These are phyloP conservation scores for Rotaria magnacalcarata DNA, from an alignment of 2,888 invertebrate genomes.

Conservation along the genomic window DNA sequence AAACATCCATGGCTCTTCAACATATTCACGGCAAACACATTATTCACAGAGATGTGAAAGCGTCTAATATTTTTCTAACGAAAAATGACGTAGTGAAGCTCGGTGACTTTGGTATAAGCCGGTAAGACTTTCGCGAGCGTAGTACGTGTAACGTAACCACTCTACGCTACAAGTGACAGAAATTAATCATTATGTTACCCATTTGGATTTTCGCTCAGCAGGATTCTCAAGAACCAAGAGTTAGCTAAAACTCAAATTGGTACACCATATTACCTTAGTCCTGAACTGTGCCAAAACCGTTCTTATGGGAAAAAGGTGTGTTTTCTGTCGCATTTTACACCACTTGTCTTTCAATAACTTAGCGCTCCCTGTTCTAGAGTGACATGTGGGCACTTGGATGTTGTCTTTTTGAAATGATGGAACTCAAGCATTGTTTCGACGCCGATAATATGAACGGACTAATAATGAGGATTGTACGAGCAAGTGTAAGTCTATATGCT, in stretches of 20 bases:
- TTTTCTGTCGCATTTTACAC: too few species aligned
- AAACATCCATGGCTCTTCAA: slow-evolving; percentile 62
- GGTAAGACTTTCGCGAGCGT: too few species aligned
- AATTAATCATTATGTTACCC: too few species aligned
- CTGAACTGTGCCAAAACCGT: slow-evolving; percentile 60
- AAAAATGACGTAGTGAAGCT: slow-evolving; percentile 60
- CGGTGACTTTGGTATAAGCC: slow-evolving; percentile 60
- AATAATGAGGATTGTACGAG: slow-evolving; percentile 59
- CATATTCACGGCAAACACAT: slow-evolving; percentile 58
- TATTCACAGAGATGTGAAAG: slow-evolving; percentile 60
- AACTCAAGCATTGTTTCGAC: slow-evolving; percentile 60
- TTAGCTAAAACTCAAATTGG: slow-evolving; percentile 61
- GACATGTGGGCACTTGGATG: slow-evolving; percentile 61
- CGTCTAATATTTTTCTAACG: slow-evolving; percentile 61
- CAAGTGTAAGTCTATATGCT: slow-evolving; percentile 53
- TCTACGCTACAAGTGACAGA: too few species aligned
- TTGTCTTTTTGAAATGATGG: slow-evolving; percentile 61
- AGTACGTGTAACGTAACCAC: too few species aligned
- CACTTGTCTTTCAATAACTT: slow-evolving; percentile 48
- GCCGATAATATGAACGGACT: slow-evolving; percentile 60
- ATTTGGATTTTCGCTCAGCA: too few species aligned
- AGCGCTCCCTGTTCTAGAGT: slow-evolving; percentile 51
- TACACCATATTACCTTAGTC: slow-evolving; percentile 62
- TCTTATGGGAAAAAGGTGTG: slow-evolving; percentile 61
- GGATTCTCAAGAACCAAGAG: slow-evolving; percentile 57